Evolutionary conservation across 2,113 vertebrate genomes (phyloP).

Genomic region (Chionomys nivalis): DNA sequence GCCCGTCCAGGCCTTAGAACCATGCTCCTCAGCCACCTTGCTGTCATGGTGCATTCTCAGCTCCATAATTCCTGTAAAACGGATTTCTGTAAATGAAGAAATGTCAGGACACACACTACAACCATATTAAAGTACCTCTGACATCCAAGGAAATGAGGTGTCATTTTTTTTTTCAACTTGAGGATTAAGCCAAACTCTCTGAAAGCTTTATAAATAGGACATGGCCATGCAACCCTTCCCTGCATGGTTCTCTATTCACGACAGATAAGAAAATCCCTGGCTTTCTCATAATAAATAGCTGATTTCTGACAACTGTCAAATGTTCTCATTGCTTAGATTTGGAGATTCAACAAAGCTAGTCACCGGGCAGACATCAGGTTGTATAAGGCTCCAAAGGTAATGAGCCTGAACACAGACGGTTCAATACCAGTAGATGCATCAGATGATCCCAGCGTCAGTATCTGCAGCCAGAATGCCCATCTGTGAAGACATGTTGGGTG

Average conservation of each 20-base stretch:
- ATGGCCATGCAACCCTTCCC: background rate
- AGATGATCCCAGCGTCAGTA: constrained; percentile 63
- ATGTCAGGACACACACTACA: constrained; percentile 30
- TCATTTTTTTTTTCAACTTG: constrained; percentile 52
- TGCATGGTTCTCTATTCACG: constrained; percentile 28
- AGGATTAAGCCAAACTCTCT: constrained; percentile 24
- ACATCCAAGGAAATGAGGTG: constrained; percentile 54
- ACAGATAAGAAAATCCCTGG: constrained; percentile 58
- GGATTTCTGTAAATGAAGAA: constrained; percentile 59
- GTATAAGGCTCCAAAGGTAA: constrained; percentile 66
- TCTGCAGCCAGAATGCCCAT: constrained; percentile 17
- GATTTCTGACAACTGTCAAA: constrained; percentile 73
- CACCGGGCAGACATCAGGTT: constrained; percentile 72
- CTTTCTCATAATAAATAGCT: constrained; percentile 58
- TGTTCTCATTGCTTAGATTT: constrained; percentile 71
- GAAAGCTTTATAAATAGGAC: constrained; percentile 54
- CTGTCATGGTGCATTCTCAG: background rate
- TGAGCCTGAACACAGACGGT: constrained; percentile 28
- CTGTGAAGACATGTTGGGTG: constrained; percentile 8
- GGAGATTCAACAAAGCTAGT: constrained; percentile 72
- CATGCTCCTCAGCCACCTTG: background rate
- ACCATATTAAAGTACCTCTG: constrained; percentile 48
- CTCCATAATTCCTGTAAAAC: constrained; percentile 14
- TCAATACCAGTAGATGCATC: constrained; percentile 48
- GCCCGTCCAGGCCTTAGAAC: background rate